Percentiles rank a stretch among this genome's conserved stretches.
Conservation (phyloP, 1,140 invertebrate species). For the Drosophila tristis region DNA sequence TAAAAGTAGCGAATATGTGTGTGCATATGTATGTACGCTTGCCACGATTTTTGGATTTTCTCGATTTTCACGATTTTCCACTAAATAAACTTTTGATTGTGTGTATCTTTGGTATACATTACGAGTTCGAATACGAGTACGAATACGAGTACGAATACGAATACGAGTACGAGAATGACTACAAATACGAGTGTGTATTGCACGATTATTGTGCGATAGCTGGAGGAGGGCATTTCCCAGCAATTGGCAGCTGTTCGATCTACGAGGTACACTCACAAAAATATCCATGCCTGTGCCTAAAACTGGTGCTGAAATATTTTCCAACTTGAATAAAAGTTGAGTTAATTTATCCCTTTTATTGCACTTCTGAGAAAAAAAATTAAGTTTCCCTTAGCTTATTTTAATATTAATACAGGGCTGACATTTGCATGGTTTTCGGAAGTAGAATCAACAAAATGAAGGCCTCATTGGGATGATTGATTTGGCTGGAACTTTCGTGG, state of each 20-base stretch:
- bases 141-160: not conserved
- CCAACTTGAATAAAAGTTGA: too few relatives aligned
- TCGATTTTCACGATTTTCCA: slow-evolving; percentile 27
- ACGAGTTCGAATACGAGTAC: slow-evolving; percentile 31
- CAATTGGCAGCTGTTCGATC: slow-evolving; percentile 60
- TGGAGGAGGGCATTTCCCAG: slow-evolving; percentile 45
- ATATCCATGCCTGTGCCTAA: too few relatives aligned
- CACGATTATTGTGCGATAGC: not conserved
- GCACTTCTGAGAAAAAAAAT: too few relatives aligned
- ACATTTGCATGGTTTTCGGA: too few relatives aligned
- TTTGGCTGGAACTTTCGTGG: too few relatives aligned
- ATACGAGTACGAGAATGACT: slow-evolving; percentile 27
- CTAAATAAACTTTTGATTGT: slow-evolving; percentile 36
- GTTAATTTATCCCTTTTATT: too few relatives aligned
- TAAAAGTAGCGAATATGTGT: slow-evolving; percentile 22
- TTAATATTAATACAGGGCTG: too few relatives aligned
- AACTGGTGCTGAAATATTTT: not conserved
- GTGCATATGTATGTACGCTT: too few relatives aligned
- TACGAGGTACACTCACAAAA: slow-evolving; percentile 35
- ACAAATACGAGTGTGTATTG: too few relatives aligned
- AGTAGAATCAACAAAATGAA: too few relatives aligned
- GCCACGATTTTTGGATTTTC: slow-evolving; percentile 1
- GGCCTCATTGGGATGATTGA: too few relatives aligned
- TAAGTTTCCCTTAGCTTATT: slow-evolving; percentile 1
- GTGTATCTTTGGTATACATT: slow-evolving; percentile 26